phyloP scores from a whole-genome alignment of 2,888 invertebrate genomes.

The Drosophila vallismaia region DNA sequence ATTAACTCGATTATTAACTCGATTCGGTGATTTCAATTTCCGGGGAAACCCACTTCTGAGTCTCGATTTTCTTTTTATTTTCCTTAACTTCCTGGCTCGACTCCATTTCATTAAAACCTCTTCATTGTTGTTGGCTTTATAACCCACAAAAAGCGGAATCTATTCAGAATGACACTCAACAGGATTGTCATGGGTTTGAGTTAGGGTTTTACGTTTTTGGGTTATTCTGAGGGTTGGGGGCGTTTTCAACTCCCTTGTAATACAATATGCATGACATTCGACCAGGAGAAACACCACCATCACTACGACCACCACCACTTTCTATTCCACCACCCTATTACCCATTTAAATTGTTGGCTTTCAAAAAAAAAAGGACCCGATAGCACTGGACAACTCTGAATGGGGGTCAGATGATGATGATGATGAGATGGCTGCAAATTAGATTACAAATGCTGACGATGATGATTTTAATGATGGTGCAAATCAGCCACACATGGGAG shows the following conservation, averaged over 20 bases:
- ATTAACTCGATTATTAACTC: constrained; percentile 7
- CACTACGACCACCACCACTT: background rate
- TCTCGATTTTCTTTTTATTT: background rate
- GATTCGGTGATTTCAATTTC: constrained; percentile 17
- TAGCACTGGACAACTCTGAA: constrained; percentile 32
- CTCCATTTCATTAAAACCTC: constrained; percentile 48
- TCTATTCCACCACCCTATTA: constrained; percentile 20
- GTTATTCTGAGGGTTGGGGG: background rate
- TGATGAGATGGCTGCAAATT: constrained; percentile 63
- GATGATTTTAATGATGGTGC: constrained; percentile 70
- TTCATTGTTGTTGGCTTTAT: constrained; percentile 41
- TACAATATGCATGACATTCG: constrained; percentile 59
- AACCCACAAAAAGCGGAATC: constrained; percentile 44
- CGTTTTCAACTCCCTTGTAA: constrained; percentile 14
- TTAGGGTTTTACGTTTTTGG: background rate
- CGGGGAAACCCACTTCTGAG: background rate
- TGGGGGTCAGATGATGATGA: constrained; percentile 48
- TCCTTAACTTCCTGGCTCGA: constrained; percentile 2
- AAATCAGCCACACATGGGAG: constrained; percentile 63
- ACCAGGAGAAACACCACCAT: background rate
- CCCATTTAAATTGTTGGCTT: constrained; percentile 29
- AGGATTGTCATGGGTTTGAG: constrained; percentile 51
- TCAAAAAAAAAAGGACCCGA: constrained; percentile 20
- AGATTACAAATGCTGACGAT: constrained; percentile 67
- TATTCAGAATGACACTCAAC: constrained; percentile 51